Evolutionary conservation across 2,888 invertebrate species (phyloP).

Genomic region (Idaea straminata): DNA sequence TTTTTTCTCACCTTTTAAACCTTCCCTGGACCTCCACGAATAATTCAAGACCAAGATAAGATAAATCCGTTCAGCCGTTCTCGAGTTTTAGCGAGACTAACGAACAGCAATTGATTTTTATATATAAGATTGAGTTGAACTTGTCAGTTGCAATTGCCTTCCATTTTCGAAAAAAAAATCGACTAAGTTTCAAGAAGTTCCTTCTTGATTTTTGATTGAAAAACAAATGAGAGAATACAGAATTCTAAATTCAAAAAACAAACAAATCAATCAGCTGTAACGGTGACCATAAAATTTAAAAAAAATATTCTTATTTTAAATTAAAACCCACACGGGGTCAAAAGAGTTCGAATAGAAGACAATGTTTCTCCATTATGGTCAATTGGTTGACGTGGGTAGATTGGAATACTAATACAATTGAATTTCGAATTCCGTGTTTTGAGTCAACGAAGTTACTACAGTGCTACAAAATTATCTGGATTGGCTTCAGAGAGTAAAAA

Average conservation of each 20-base stretch:
- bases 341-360: not conserved
- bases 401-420: not conserved
- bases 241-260: constrained; percentile 5
- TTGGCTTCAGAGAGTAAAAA: not conserved
- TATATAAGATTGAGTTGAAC: too few species aligned
- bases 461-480: not conserved
- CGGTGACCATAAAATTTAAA: constrained; percentile 17
- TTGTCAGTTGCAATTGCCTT: too few species aligned
- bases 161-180: too few species aligned
- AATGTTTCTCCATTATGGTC: not conserved
- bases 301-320: not conserved
- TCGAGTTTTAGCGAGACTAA: too few species aligned
- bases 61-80: too few species aligned
- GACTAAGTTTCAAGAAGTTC: too few species aligned
- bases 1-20: too few species aligned
- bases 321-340: not conserved
- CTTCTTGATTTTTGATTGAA: too few species aligned
- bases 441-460: not conserved
- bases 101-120: too few species aligned
- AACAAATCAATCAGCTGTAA: constrained; percentile 43
- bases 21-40: too few species aligned
- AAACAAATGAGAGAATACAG: too few species aligned
- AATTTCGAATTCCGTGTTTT: not conserved
- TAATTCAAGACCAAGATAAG: too few species aligned
- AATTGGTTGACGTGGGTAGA: not conserved